Conservation (phyloP, 2,888 invertebrate species). For the Hypolimnas misippus region DNA sequence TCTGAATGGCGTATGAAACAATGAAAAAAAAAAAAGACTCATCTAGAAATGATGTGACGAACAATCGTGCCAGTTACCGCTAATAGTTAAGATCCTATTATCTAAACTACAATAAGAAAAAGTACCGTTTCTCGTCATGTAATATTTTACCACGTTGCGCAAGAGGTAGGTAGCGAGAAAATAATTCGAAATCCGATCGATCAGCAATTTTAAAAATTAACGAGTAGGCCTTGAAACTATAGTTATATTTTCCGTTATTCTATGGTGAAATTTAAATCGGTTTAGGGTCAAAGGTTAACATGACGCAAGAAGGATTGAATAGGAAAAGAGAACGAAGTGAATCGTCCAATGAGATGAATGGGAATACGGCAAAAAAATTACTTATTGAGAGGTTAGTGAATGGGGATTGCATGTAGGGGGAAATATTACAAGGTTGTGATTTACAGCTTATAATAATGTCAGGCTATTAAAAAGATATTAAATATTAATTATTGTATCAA, state of each 20-base stretch:
- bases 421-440: constrained; percentile 1
- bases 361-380: constrained; percentile 66
- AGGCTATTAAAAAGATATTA: not conserved
- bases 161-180: constrained; percentile 1
- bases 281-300: constrained; percentile 47
- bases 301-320: constrained; percentile 46
- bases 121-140: constrained; percentile 9
- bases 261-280: constrained; percentile 24
- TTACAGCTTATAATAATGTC: not conserved
- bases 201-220: not conserved
- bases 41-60: constrained; percentile 29
- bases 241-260: constrained; percentile 9
- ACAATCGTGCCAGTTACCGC: not conserved
- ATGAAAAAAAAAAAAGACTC: constrained; percentile 26
- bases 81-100: not conserved
- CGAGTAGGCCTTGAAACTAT: not conserved
- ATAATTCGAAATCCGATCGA: not conserved
- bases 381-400: constrained; percentile 62
- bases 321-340: constrained; percentile 68
- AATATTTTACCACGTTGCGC: constrained; percentile 13
- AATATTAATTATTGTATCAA: not conserved
- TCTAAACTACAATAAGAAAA: not conserved
- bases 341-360: constrained; percentile 58
- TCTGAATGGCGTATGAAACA: not conserved
- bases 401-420: constrained; percentile 12